These are phyloP conservation scores for Zosterops japonicus DNA, from an alignment of 2,113 vertebrate species.

Conservation along the genomic window DNA sequence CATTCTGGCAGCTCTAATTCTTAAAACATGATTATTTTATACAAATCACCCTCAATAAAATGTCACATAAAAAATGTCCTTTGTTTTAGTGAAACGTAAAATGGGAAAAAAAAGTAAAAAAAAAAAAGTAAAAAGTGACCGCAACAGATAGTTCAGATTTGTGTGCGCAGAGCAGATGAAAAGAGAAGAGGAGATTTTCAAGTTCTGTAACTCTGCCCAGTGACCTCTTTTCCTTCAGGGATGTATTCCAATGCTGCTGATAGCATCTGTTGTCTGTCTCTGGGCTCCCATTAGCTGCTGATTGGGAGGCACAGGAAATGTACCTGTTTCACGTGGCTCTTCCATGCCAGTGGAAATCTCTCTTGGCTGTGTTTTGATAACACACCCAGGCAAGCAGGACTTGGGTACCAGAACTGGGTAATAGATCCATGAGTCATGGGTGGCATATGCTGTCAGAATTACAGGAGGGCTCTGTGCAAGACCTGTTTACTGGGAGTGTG, in stretches of 20 bases:
- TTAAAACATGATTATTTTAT: neutral
- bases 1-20: neutral
- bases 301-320: neutral
- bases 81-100: neutral
- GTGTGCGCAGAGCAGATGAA: neutral
- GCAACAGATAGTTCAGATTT: neutral
- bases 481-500: constrained; percentile 4
- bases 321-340: constrained; percentile 27
- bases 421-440: neutral
- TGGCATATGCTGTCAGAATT: constrained; percentile 17
- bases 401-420: constrained; percentile 30
- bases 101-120: neutral
- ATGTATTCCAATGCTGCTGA: neutral
- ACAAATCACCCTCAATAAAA: neutral
- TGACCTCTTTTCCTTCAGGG: constrained; percentile 36
- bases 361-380: constrained; percentile 12
- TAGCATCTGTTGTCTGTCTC: constrained; percentile 37
- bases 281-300: neutral
- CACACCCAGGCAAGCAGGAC: constrained; percentile 16
- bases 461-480: constrained; percentile 10
- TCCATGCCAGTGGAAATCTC: constrained; percentile 3
- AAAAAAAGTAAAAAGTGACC: neutral
- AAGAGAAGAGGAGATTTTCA: neutral
- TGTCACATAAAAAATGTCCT: neutral
- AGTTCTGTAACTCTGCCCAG: constrained; percentile 17